These are phyloP conservation scores for Henicopernis longicauda DNA, from an alignment of 2,113 vertebrate genomes.

Conservation along the genomic window DNA sequence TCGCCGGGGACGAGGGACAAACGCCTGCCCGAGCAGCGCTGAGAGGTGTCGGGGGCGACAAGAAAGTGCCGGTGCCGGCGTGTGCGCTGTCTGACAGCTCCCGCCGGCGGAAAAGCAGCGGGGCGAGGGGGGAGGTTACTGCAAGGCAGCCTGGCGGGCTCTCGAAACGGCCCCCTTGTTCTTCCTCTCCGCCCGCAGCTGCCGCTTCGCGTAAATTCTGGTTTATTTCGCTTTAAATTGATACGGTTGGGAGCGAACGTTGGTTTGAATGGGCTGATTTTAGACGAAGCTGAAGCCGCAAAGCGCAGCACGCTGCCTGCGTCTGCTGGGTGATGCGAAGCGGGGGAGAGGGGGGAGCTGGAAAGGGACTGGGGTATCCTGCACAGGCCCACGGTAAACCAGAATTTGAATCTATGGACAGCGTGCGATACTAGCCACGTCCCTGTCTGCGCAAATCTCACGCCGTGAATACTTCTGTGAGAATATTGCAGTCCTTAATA, in stretches of 20 bases:
- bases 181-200: background rate
- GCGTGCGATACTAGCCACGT: rapidly evolving
- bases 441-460: background rate
- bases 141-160: background rate
- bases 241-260: background rate
- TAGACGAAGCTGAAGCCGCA: background rate
- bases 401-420: background rate
- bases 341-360: background rate
- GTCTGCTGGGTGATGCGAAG: background rate
- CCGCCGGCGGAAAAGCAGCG: background rate
- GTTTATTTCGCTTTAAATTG: background rate
- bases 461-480: background rate
- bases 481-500: background rate
- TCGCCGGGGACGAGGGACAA: background rate
- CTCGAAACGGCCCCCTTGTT: background rate
- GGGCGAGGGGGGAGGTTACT: background rate
- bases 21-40: background rate
- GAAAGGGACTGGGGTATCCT: background rate
- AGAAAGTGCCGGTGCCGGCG: background rate
- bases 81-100: background rate
- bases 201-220: background rate
- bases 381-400: background rate
- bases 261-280: background rate
- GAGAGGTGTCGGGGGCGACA: background rate
- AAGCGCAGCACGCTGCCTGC: background rate